A percentile compares a stretch with the other conserved stretches of the same genome.
Conservation (phyloP, 1,140 invertebrate genomes). For the Phortica variegata region DNA sequence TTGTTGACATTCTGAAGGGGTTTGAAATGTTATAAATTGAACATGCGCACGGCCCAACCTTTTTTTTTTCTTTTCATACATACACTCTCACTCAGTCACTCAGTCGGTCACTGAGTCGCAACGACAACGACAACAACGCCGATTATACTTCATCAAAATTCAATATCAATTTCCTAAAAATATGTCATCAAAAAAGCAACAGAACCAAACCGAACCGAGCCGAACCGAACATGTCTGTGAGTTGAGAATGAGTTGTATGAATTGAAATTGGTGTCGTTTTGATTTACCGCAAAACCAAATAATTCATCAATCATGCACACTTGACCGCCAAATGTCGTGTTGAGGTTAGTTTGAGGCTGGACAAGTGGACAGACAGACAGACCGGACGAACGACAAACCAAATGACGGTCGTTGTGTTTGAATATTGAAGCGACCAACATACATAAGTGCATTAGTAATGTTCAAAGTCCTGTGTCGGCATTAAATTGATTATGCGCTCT, state of each 20-base stretch:
- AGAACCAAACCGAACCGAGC: neutral
- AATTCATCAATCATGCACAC: constrained; percentile 54
- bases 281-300: constrained; percentile 53
- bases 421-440: neutral
- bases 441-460: too few relatives aligned
- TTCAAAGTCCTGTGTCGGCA: too few relatives aligned
- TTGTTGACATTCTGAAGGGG: too few relatives aligned
- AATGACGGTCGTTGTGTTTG: too few relatives aligned
- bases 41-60: constrained; percentile 34
- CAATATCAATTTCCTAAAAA: constrained; percentile 46
- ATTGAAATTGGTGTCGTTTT: constrained; percentile 45
- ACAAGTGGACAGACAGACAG: constrained; percentile 4
- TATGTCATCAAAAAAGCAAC: constrained; percentile 41
- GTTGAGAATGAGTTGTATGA: too few relatives aligned
- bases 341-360: too few relatives aligned
- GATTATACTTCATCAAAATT: neutral
- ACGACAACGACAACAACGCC: constrained; percentile 3
- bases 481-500: too few relatives aligned
- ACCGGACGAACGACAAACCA: constrained; percentile 2
- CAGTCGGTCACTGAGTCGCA: constrained; percentile 9
- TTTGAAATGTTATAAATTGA: constrained; percentile 36
- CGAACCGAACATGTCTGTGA: constrained; percentile 5
- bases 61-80: constrained; percentile 21
- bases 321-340: constrained; percentile 29
- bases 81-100: constrained; percentile 16